A percentile compares a stretch with the other conserved stretches of the same genome.
Evolutionary conservation across 2,888 invertebrate genomes (phyloP).

Genomic region (Tridacna gigas): DNA sequence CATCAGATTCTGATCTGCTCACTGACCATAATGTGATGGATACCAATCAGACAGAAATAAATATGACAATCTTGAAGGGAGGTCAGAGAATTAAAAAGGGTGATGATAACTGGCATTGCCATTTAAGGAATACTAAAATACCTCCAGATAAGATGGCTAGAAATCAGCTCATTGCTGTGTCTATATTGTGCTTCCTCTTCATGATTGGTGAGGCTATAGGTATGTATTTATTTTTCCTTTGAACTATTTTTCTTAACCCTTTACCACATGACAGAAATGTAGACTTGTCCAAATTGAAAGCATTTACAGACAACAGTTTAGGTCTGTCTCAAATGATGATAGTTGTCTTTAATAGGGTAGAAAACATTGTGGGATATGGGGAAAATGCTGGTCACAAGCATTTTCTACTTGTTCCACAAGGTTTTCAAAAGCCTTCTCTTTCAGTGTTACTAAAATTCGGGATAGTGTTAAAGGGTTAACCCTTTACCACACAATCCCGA

Average conservation of each 20-base stretch:
- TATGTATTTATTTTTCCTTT: constrained; percentile 44
- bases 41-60: not conserved
- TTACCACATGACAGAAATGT: too few species aligned
- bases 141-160: constrained; percentile 75
- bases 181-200: constrained; percentile 80
- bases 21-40: constrained; percentile 33
- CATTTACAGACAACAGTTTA: too few species aligned
- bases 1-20: constrained; percentile 57
- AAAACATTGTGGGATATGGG: not conserved
- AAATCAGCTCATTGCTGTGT: constrained; percentile 81
- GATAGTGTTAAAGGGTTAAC: not conserved
- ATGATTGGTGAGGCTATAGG: constrained; percentile 84
- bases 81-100: not conserved
- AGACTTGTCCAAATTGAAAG: too few species aligned
- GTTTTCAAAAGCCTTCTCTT: not conserved
- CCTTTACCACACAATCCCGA: not conserved
- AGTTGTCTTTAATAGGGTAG: too few species aligned
- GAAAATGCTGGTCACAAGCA: not conserved
- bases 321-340: too few species aligned
- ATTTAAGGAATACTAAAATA: constrained; percentile 39
- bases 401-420: constrained; percentile 3
- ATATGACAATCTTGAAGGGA: not conserved
- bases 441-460: not conserved
- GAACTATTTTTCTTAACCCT: too few species aligned
- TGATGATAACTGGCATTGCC: constrained; percentile 66